phyloP scores from a whole-genome alignment of 1,140 invertebrate genomes.

The Pristionchus pacificus region DNA sequence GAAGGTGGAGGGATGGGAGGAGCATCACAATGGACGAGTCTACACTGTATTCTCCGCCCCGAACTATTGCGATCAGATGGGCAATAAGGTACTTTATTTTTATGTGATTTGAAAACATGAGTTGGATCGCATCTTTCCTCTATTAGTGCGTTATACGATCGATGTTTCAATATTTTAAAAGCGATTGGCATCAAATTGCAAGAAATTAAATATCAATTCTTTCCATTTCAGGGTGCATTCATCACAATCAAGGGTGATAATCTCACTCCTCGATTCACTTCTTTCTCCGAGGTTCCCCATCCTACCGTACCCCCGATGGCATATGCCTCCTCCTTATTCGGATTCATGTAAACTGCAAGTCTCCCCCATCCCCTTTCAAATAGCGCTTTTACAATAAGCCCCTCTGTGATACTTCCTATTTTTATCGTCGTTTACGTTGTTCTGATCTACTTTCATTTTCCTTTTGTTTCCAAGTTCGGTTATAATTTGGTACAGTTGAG shows the following conservation, averaged over 20 bases:
- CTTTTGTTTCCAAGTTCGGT: background rate
- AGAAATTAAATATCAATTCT: background rate
- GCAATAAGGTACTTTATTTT: slow-evolving; percentile 68
- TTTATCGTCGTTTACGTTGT: background rate
- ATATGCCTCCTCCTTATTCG: slow-evolving; percentile 67
- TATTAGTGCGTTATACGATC: too few species aligned
- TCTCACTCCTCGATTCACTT: slow-evolving; percentile 45
- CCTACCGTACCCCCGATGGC: slow-evolving; percentile 94
- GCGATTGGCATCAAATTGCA: too few species aligned
- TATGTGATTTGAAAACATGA: too few species aligned
- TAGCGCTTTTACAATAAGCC: too few species aligned
- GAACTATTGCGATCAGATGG: slow-evolving; percentile 99
- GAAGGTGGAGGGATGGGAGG: slow-evolving; percentile 90
- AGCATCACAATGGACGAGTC: slow-evolving; percentile 85
- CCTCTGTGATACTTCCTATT: background rate
- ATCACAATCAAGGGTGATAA: slow-evolving; percentile 87
- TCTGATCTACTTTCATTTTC: background rate
- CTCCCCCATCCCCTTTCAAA: background rate
- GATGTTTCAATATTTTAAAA: too few species aligned
- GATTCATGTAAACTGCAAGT: slow-evolving; percentile 40
- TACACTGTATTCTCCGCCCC: slow-evolving; percentile 95
- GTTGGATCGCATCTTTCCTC: too few species aligned
- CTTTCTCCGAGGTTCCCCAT: slow-evolving; percentile 69
- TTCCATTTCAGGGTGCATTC: slow-evolving; percentile 73
- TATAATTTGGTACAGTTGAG: background rate